phyloP scores from a whole-genome alignment of 2,888 invertebrate species.

The Thalpophila matura region DNA sequence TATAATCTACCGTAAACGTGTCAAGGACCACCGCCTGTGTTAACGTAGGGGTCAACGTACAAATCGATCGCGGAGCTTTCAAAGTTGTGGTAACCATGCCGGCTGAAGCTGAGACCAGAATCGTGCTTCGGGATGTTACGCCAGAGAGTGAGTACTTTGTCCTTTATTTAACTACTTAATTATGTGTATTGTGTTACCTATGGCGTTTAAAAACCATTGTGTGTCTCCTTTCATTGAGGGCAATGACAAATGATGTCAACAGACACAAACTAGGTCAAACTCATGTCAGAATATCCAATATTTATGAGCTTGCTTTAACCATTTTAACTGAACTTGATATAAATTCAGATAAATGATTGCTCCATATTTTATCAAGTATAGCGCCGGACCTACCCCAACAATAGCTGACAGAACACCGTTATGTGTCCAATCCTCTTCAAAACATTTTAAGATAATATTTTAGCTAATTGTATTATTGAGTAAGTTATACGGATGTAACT shows the following conservation, averaged over 20 bases:
- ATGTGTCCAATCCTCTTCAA: conserved; percentile 16
- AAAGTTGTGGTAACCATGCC: conserved; percentile 77
- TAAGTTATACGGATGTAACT: conserved; percentile 12
- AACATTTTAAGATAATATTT: conserved; percentile 21
- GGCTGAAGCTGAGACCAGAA: conserved; percentile 79
- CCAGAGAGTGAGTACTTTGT: conserved; percentile 82
- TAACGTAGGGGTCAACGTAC: conserved; percentile 25
- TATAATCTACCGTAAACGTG: conserved; percentile 37
- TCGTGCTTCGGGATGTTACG: conserved; percentile 83
- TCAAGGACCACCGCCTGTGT: conserved; percentile 38
- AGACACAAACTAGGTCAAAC: conserved; percentile 17
- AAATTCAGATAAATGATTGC: neutral
- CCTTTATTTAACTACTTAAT: conserved; percentile 13
- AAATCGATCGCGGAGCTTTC: conserved; percentile 52
- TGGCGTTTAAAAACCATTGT: conserved; percentile 10
- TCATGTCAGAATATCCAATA: neutral
- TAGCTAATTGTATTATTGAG: conserved; percentile 16
- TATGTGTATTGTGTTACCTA: neutral
- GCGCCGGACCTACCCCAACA: conserved; percentile 1
- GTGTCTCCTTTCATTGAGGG: conserved; percentile 14
- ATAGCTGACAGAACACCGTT: conserved; percentile 28
- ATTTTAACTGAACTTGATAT: neutral
- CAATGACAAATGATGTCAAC: conserved; percentile 41
- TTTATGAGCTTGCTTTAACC: neutral
- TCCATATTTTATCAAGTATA: neutral